phyloP scores from a whole-genome alignment of 2,113 vertebrate genomes.

The Cygnus atratus region DNA sequence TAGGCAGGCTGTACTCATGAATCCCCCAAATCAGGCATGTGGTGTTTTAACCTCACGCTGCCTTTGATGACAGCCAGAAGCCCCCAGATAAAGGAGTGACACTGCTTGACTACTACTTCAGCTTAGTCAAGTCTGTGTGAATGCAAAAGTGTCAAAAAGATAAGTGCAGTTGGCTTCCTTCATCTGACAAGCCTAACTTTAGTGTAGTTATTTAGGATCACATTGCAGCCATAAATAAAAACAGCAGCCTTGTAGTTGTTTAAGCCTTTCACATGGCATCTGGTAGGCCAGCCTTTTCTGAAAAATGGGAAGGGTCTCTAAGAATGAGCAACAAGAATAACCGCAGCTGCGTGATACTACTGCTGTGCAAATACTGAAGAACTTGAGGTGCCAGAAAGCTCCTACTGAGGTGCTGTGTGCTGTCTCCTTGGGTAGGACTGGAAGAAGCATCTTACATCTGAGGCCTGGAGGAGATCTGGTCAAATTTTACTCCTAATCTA shows the following conservation, averaged over 20 bases:
- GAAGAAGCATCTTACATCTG: background rate
- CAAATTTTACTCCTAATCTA: background rate
- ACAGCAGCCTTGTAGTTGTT: background rate
- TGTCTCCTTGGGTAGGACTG: background rate
- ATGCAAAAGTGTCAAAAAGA: background rate
- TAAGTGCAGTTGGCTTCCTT: background rate
- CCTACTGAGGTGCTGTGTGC: background rate
- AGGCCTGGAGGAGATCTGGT: background rate
- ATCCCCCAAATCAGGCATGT: background rate
- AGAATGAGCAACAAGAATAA: background rate
- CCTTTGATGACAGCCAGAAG: background rate
- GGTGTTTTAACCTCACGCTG: background rate
- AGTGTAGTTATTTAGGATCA: background rate
- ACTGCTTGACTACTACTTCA: background rate
- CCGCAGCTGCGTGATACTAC: background rate
- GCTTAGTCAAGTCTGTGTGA: background rate
- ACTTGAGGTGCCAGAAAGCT: background rate
- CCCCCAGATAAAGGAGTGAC: background rate
- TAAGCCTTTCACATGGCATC: background rate
- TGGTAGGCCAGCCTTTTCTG: background rate
- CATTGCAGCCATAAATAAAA: background rate
- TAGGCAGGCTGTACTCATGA: background rate
- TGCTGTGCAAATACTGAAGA: background rate
- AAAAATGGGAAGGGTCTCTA: background rate
- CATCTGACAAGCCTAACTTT: background rate